Conservation (phyloP, 2,797 vertebrate genomes). For the Micrastur ruficollis region DNA sequence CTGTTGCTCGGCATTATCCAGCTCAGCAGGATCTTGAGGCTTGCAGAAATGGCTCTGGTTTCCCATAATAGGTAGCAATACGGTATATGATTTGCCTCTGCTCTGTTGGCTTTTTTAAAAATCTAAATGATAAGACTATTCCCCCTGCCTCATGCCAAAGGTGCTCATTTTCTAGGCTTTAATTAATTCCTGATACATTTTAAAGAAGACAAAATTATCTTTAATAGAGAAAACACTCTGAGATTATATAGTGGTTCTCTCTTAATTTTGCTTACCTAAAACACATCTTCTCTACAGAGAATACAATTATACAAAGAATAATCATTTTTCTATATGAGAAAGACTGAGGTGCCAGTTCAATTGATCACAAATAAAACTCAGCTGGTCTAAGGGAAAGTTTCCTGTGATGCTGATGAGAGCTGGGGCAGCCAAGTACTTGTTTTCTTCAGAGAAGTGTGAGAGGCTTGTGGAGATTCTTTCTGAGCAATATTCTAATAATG, state of each 20-base stretch:
- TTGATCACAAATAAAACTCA: not conserved
- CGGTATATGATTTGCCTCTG: not conserved
- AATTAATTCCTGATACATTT: not conserved
- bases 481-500: not conserved
- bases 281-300: not conserved
- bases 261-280: not conserved
- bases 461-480: not conserved
- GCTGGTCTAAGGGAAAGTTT: not conserved
- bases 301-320: not conserved
- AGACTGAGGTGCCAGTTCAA: not conserved
- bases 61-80: not conserved
- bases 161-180: not conserved
- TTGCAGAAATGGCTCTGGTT: not conserved
- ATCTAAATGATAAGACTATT: not conserved
- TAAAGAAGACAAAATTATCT: not conserved
- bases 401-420: not conserved
- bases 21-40: not conserved
- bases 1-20: not conserved
- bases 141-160: not conserved
- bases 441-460: not conserved
- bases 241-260: not conserved
- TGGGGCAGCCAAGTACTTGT: not conserved
- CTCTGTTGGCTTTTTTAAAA: not conserved
- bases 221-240: not conserved
- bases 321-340: not conserved